These are phyloP conservation scores for Caenorhabditis sp. DNA, from an alignment of 2,888 invertebrate genomes.

Conservation along the genomic window DNA sequence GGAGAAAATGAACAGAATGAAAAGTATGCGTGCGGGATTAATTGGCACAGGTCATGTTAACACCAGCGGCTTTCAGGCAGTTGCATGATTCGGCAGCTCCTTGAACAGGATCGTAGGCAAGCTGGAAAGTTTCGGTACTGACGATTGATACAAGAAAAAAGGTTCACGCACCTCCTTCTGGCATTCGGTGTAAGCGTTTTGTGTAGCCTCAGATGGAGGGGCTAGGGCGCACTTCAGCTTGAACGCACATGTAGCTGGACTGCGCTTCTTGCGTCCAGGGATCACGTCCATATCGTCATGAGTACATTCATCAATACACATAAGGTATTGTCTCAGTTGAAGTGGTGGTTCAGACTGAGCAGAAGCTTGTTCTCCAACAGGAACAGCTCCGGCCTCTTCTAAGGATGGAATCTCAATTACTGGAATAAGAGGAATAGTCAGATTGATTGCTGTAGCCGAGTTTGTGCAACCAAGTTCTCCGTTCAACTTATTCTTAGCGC, in stretches of 20 bases:
- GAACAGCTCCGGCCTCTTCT: slow-evolving; percentile 58
- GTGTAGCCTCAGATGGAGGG: slow-evolving; percentile 76
- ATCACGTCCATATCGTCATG: slow-evolving; percentile 75
- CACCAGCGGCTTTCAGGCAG: slow-evolving; percentile 78
- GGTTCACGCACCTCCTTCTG: slow-evolving; percentile 80
- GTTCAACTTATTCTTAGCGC: slow-evolving; percentile 78
- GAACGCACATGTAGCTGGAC: slow-evolving; percentile 79
- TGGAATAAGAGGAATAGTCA: slow-evolving; percentile 81
- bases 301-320: slow-evolving; percentile 81
- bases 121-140: slow-evolving; percentile 47
- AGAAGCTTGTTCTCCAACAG: slow-evolving; percentile 44
- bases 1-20: background rate
- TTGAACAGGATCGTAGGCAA: slow-evolving; percentile 67
- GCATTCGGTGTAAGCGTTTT: slow-evolving; percentile 77
- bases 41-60: slow-evolving; percentile 65
- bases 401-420: slow-evolving; percentile 75
- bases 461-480: slow-evolving; percentile 78
- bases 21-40: too few relatives aligned
- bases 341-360: slow-evolving; percentile 67
- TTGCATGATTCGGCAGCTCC: slow-evolving; percentile 77
- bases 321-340: slow-evolving; percentile 77
- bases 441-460: slow-evolving; percentile 78
- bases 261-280: slow-evolving; percentile 73
- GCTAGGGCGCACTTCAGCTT: slow-evolving; percentile 81
- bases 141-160: too few relatives aligned